Percentiles rank a stretch among this genome's conserved stretches.
phyloP scores from a whole-genome alignment of 2,888 invertebrate genomes.

The Acrobasis consociella region DNA sequence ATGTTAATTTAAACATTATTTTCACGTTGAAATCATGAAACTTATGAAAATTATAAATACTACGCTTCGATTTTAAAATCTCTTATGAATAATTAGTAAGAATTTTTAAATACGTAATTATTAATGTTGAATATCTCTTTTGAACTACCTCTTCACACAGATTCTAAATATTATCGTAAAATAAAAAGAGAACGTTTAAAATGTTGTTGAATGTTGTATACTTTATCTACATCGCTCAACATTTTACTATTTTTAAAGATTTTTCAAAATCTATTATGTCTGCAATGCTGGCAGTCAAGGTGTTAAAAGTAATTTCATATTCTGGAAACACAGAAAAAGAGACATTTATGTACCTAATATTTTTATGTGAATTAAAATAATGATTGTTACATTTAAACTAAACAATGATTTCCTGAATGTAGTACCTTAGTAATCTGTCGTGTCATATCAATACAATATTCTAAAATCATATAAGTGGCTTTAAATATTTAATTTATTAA shows the following conservation, averaged over 20 bases:
- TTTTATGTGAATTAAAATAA: not conserved
- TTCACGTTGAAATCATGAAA: conserved; percentile 30
- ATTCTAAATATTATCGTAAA: conserved; percentile 44
- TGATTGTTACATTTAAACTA: not conserved
- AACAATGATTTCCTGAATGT: not conserved
- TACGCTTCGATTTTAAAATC: conserved; percentile 66
- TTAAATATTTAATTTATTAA: too few species aligned
- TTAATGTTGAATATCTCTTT: conserved; percentile 41
- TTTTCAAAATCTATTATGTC: not conserved
- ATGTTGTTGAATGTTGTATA: conserved; percentile 43
- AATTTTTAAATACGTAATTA: conserved; percentile 57
- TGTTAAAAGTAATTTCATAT: not conserved
- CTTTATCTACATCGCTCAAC: conserved; percentile 18
- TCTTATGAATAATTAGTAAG: conserved; percentile 70
- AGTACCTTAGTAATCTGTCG: too few species aligned
- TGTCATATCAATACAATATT: too few species aligned
- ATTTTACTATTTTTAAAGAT: conserved; percentile 7
- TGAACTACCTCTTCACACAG: conserved; percentile 63
- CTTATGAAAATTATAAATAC: conserved; percentile 48
- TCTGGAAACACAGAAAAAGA: not conserved
- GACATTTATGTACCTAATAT: not conserved
- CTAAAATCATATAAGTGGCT: too few species aligned
- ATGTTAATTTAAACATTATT: conserved; percentile 16
- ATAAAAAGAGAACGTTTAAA: conserved; percentile 34
- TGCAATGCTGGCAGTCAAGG: too few species aligned